A percentile compares a stretch with the other conserved stretches of the same genome.
phyloP scores from a whole-genome alignment of 1,140 invertebrate genomes.

The Aradophagus sp. region DNA sequence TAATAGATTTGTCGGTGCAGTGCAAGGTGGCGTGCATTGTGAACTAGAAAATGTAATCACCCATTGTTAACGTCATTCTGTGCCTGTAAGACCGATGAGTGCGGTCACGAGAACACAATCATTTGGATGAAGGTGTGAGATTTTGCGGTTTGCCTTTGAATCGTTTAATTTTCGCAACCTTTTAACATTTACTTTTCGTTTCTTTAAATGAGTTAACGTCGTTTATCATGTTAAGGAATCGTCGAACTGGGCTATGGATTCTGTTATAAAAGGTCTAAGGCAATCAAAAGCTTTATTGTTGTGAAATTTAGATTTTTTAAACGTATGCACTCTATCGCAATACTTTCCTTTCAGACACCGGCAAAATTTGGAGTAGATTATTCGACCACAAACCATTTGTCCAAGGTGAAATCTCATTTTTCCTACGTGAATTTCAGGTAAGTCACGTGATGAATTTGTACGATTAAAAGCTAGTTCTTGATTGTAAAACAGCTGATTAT shows the following conservation, averaged over 20 bases:
- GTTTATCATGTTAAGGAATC: not conserved
- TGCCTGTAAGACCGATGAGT: no score
- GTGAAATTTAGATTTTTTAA: conserved; percentile 4
- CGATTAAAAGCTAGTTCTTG: no score
- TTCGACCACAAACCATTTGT: conserved; percentile 90
- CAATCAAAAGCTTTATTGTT: conserved; percentile 13
- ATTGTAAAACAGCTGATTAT: not conserved
- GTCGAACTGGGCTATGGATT: conserved; percentile 63
- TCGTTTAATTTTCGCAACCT: not conserved
- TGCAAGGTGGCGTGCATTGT: no score
- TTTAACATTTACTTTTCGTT: no score
- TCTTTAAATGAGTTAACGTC: not conserved
- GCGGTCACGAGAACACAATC: not conserved
- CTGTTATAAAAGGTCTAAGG: conserved; percentile 70
- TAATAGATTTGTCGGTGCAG: no score
- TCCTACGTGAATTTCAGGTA: conserved; percentile 89
- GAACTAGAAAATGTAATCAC: no score
- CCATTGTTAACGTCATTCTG: no score
- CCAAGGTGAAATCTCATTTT: conserved; percentile 87
- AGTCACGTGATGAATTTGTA: conserved; percentile 22
- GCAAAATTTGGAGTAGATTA: conserved; percentile 86
- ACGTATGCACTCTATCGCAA: no score
- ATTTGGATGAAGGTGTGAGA: not conserved
- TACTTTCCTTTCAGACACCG: conserved; percentile 80
- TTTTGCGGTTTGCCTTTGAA: not conserved